Base-by-base conservation (phyloP, 92 coral and sea anemone species). In the Epizoanthus scotinus region DNA sequence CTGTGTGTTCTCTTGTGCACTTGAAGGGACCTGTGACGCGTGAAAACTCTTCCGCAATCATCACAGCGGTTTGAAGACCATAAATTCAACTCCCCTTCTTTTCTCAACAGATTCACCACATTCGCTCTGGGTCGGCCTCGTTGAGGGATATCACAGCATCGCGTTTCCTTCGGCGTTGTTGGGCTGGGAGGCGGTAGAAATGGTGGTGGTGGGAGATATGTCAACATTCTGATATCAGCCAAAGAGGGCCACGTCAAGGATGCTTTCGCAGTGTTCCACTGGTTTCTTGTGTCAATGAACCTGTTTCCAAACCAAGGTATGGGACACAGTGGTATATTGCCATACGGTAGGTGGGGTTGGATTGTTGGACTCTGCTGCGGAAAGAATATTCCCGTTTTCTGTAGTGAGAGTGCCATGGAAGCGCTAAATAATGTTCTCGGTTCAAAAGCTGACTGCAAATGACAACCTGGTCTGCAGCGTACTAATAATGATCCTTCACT, bases 71-170 rank as follows among this genome's bases (percentile, higher is more conserved):
- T 86, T 73, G 89, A 84, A 47, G 89, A 86, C 73, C 89, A 73
- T 36, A 84, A 54, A 63, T 86, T 83, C 28, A 75, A 10, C 34
- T 78, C 89, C 65, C 89, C 89, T 65, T 86, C 89, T 71, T 80
- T 84, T 40, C 73, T 86, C 44, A 86, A 73, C 59, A 71, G 47
- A 69, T 63, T 86, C 5, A 86, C 79, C 50, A 86, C 84, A 28
- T 86, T 84, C 1, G 89, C 89, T 71, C 84, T 86, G 29, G 89
- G 89, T 17, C 89, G 85, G 82, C 89, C 89, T 72, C 89, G 78
- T n/a, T 83, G 89, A 18, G 89, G 89, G 63, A 84, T 86, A 8
- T 75, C 81, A 58, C 68, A 58, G 38, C 40, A 21, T 34, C 81
- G 81, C 2, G 1, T 55, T 24, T 75, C 81, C 21, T 67, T 38